These are phyloP conservation scores for Chionomys nivalis DNA, from an alignment of 2,113 vertebrate species.

Conservation along the genomic window DNA sequence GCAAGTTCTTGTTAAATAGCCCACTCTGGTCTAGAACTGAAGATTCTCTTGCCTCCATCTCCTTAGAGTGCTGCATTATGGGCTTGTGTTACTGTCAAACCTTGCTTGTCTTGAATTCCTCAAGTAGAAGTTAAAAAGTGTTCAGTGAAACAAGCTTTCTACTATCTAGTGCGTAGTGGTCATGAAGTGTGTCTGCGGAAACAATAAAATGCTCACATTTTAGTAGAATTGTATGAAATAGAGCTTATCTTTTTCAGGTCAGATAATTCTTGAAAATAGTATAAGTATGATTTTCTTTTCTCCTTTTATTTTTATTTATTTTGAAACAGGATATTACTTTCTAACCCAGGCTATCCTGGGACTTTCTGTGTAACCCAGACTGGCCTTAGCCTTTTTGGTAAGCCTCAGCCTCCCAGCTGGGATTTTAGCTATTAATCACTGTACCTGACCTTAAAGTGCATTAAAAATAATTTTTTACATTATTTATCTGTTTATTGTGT, in stretches of 20 bases:
- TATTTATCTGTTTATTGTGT: background rate
- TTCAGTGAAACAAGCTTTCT: constrained; percentile 4
- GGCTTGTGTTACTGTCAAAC: background rate
- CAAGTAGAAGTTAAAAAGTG: background rate
- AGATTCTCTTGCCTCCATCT: background rate
- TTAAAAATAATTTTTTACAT: background rate
- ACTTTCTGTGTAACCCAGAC: background rate
- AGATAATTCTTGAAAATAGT: background rate
- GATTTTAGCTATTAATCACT: background rate
- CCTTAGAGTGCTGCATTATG: background rate
- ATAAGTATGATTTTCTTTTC: background rate
- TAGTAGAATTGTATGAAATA: background rate
- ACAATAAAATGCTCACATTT: background rate
- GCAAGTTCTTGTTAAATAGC: background rate
- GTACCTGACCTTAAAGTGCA: background rate
- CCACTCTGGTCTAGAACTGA: background rate
- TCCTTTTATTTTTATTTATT: background rate
- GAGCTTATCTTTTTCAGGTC: background rate
- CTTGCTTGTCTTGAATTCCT: background rate
- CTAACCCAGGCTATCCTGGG: background rate
- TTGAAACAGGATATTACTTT: background rate
- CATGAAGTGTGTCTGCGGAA: background rate
- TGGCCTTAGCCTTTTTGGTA: background rate
- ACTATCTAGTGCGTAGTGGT: background rate
- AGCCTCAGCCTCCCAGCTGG: background rate